Evolutionary conservation across 2,888 invertebrate species (phyloP).

Genomic region (Mechanitis messenoides): DNA sequence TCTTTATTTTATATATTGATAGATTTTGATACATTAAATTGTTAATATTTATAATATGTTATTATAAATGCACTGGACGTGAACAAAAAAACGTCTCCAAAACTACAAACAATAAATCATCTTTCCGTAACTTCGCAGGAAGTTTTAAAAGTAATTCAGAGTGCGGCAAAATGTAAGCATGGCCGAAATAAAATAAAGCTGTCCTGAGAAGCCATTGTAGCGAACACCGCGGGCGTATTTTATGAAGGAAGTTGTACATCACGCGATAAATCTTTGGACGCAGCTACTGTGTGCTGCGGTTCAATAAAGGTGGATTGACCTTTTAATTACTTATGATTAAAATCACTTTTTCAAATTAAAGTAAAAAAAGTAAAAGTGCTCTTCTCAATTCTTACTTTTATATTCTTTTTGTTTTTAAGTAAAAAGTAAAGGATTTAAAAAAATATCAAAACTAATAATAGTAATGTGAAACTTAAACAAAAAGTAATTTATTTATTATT

Average conservation of each 20-base stretch:
- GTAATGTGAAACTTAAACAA: too few species aligned
- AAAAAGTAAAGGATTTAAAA: too few species aligned
- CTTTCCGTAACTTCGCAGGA: background rate
- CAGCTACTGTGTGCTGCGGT: slow-evolving; percentile 32
- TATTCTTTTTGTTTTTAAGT: too few species aligned
- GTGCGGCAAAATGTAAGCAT: slow-evolving; percentile 29
- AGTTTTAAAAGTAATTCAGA: slow-evolving; percentile 13
- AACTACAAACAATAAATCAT: slow-evolving; percentile 1
- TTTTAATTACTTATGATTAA: background rate
- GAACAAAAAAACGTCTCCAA: too few species aligned
- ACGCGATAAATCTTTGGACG: slow-evolving; percentile 61
- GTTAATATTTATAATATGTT: too few species aligned
- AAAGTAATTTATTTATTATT: too few species aligned
- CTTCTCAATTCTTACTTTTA: too few species aligned
- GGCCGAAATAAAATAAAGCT: slow-evolving; percentile 32
- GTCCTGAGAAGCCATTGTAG: slow-evolving; percentile 21
- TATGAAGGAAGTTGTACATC: slow-evolving; percentile 67
- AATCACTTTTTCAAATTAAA: too few species aligned
- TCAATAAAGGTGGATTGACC: slow-evolving; percentile 25
- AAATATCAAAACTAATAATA: too few species aligned
- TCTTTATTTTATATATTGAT: background rate
- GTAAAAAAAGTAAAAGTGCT: too few species aligned
- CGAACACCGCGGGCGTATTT: slow-evolving; percentile 43
- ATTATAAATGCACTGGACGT: too few species aligned
- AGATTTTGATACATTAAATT: too few species aligned